Conservation (phyloP, 2,113 vertebrate genomes). For the Marmota monax region DNA sequence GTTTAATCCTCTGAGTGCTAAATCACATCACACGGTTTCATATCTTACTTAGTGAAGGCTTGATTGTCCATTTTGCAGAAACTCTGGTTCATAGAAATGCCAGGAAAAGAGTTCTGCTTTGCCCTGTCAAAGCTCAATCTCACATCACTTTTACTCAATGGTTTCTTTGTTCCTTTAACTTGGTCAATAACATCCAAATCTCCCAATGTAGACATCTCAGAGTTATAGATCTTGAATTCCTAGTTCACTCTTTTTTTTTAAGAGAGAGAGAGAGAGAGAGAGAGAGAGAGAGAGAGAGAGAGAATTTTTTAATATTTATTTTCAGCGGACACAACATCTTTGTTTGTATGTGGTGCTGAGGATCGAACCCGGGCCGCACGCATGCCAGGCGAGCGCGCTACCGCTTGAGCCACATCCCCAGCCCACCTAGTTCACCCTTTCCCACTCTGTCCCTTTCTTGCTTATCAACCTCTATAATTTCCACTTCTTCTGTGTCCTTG, state of each 20-base stretch:
- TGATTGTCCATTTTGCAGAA: slow-evolving; percentile 1
- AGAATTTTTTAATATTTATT: too few relatives aligned
- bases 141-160: background rate
- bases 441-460: background rate
- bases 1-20: background rate
- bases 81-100: background rate
- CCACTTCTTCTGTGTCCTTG: background rate
- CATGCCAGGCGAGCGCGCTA: too few relatives aligned
- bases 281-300: too few relatives aligned
- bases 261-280: too few relatives aligned
- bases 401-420: too few relatives aligned
- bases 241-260: background rate
- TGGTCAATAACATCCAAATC: background rate
- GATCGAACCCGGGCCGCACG: too few relatives aligned
- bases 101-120: background rate
- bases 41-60: background rate
- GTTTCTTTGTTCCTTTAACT: background rate
- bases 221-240: background rate
- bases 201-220: background rate
- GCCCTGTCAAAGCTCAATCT: background rate
- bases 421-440: background rate
- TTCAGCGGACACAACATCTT: too few relatives aligned
- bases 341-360: too few relatives aligned
- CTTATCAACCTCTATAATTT: background rate
- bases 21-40: background rate